Percentiles rank a stretch among this genome's conserved stretches.
These are phyloP conservation scores for Hipposideros armiger DNA, from an alignment of 2,113 vertebrate genomes.

Conservation along the genomic window DNA sequence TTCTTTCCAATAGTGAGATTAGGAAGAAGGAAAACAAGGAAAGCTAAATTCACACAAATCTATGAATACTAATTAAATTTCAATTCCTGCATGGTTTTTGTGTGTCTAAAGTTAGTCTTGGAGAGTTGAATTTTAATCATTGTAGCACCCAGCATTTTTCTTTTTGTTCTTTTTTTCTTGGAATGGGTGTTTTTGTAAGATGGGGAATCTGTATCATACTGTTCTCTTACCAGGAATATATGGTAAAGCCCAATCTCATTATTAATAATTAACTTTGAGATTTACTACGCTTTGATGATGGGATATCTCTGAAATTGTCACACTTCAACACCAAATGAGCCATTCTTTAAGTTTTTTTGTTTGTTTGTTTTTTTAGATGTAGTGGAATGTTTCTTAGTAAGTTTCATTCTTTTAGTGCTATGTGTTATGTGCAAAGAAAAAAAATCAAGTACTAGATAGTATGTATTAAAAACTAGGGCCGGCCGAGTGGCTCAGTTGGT, in stretches of 20 bases:
- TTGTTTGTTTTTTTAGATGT: not conserved
- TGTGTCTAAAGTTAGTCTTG: not conserved
- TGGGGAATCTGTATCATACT: not conserved
- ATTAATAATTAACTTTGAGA: not conserved
- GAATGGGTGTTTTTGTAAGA: not conserved
- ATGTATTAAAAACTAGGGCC: not conserved
- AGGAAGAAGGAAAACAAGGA: constrained; percentile 21
- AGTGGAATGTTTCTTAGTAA: constrained; percentile 14
- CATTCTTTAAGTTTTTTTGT: not conserved
- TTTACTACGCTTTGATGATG: not conserved
- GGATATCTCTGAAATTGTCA: not conserved
- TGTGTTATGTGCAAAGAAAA: not conserved
- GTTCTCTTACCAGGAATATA: not conserved
- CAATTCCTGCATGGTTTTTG: not conserved
- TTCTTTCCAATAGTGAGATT: not conserved
- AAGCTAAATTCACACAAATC: constrained; percentile 9
- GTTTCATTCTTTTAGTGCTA: not conserved
- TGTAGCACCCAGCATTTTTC: not conserved
- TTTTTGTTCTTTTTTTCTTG: not conserved
- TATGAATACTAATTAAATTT: not conserved
- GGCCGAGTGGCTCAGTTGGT: no score
- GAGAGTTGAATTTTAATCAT: constrained; percentile 12
- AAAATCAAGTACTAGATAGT: not conserved
- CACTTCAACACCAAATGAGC: not conserved
- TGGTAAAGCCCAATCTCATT: constrained; percentile 26